phyloP scores from a whole-genome alignment of 2,888 invertebrate species.

The Acanthosepion esculentum region DNA sequence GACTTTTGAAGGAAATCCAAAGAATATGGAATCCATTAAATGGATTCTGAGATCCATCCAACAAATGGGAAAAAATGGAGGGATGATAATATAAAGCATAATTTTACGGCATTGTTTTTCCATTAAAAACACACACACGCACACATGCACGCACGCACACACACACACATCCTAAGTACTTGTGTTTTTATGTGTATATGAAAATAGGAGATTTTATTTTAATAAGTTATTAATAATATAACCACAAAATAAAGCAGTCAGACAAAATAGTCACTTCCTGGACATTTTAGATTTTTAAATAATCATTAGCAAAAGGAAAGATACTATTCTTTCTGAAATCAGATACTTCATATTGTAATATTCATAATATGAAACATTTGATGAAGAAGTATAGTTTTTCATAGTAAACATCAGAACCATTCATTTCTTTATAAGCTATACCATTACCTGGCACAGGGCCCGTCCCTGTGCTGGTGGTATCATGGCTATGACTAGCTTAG shows the following conservation, averaged over 20 bases:
- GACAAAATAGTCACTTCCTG: background rate
- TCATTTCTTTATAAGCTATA: background rate
- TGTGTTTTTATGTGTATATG: background rate
- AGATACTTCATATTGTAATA: background rate
- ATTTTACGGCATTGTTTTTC: background rate
- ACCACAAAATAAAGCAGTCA: background rate
- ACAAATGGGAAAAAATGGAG: background rate
- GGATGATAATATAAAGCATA: background rate
- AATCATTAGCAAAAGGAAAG: background rate
- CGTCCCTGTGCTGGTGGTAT: no score
- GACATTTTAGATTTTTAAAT: background rate
- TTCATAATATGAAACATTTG: background rate
- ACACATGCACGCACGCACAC: background rate
- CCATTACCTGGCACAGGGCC: no score
- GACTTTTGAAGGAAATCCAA: constrained; percentile 33
- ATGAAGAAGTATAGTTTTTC: background rate
- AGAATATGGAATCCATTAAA: constrained; percentile 33
- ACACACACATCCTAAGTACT: background rate
- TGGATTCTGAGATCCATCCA: background rate
- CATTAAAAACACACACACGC: background rate
- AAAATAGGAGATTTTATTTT: background rate
- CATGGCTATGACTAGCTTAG: no score
- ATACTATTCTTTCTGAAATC: background rate
- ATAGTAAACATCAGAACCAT: background rate
- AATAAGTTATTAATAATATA: background rate